These are phyloP conservation scores for Piaya cayana DNA, from an alignment of 2,113 vertebrate genomes.

Conservation along the genomic window DNA sequence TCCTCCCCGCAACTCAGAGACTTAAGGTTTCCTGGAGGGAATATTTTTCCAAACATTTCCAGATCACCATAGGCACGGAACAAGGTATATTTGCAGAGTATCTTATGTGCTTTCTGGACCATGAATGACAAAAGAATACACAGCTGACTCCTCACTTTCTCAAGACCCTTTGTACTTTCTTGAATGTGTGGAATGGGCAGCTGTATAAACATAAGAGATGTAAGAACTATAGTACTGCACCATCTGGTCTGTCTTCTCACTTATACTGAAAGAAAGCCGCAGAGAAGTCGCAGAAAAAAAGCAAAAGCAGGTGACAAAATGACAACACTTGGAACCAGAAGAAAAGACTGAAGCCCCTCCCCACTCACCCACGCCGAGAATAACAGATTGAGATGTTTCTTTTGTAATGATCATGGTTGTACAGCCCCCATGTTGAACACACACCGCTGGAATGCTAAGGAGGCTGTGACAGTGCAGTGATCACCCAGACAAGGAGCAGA, in stretches of 20 bases:
- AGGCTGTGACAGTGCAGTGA: slow-evolving; percentile 42
- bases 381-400: neutral
- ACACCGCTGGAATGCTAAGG: neutral
- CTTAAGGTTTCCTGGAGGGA: slow-evolving; percentile 1
- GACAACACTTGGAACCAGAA: slow-evolving; percentile 37
- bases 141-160: slow-evolving; percentile 6
- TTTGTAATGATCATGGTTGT: neutral
- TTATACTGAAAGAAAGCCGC: slow-evolving; percentile 50
- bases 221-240: neutral
- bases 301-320: slow-evolving; percentile 55
- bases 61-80: slow-evolving; percentile 6
- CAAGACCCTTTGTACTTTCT: slow-evolving; percentile 24
- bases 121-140: neutral
- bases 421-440: slow-evolving; percentile 5
- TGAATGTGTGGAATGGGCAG: neutral
- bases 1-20: slow-evolving; percentile 41
- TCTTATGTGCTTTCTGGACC: slow-evolving; percentile 14
- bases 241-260: slow-evolving; percentile 30
- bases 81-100: slow-evolving; percentile 9
- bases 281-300: slow-evolving; percentile 41
- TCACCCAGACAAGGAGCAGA: slow-evolving; percentile 62
- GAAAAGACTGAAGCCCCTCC: slow-evolving; percentile 43
- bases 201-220: neutral
- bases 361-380: slow-evolving; percentile 27
- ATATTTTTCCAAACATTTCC: slow-evolving; percentile 22